Base-by-base conservation (phyloP, 2,888 invertebrate species). In the Drosophila rubida region DNA sequence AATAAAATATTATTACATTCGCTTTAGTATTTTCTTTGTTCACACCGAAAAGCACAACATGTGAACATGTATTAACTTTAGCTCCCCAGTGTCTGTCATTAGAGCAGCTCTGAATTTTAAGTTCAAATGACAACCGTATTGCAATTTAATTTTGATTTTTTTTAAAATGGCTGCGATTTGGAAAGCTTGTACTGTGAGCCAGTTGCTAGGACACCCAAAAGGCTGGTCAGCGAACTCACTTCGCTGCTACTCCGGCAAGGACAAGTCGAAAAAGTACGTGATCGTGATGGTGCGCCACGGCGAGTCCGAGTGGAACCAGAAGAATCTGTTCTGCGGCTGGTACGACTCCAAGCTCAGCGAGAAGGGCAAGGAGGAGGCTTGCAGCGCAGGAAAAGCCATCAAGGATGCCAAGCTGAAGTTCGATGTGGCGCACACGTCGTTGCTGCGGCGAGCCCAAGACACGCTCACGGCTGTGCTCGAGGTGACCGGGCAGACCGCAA, bases 371-470 rank as follows among this genome's bases (percentile, higher is more conserved):
- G 66, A 89, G 51, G 91, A 89, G 90, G 93, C 88, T 74, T 86
- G 79, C 9, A 89, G 90, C n/a, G 97, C 96, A 1, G 97, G 96
- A 1, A 94, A 95, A 87, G 95, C 96, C 0, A 94, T 96, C 1
- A 95, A 95, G 89, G 95, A 96, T 0, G 95, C 94, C 22, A 95
- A 95, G 0, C 94, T 94, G 58, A 93, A 94, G 76, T 97, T 97
- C 82, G 97, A 97, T 88, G 87, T 96, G 0, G 97, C 96, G 0
- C 95, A 95, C 88, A 97, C 97, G 0, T 97, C 97, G 0, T 94
- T 96, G 6, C 90, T 97, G 59, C 95, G 94, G 48, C 94, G 97
- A 61, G 97, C 97, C 0, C 95, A 96, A 87, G 93, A 95, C 50
- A 97, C 97, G 0, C 91, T 97, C 19, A 93, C 93, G 48, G 89